Evolutionary conservation across 2,888 invertebrate genomes (phyloP).

Genomic region (Sminthurides aquaticus): DNA sequence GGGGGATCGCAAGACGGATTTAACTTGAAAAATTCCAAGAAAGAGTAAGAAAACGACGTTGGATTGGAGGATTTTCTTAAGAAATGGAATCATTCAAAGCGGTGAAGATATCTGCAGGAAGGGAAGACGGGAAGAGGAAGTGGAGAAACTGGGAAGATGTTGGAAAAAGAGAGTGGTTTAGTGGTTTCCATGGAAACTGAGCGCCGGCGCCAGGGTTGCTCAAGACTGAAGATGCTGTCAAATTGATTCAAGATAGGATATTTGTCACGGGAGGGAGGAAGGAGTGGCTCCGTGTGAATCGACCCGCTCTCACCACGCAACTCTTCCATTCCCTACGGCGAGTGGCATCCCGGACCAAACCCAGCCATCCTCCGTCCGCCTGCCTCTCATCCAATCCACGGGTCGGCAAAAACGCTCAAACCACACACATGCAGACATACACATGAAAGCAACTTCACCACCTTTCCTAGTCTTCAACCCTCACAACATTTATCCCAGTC

Average conservation of each 20-base stretch:
- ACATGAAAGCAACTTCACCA: not conserved
- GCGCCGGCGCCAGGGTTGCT: constrained; percentile 33
- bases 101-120: too few relatives aligned
- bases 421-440: constrained; percentile 4
- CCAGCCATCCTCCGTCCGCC: constrained; percentile 24
- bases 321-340: constrained; percentile 22
- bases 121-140: constrained; percentile 3
- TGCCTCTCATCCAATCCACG: constrained; percentile 27
- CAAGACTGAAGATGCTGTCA: constrained; percentile 25
- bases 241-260: constrained; percentile 26
- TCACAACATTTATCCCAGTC: too few relatives aligned
- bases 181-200: constrained; percentile 22
- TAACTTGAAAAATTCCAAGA: not conserved
- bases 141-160: not conserved
- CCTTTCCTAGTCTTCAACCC: not conserved
- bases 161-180: not conserved
- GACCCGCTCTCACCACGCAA: constrained; percentile 28
- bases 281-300: constrained; percentile 27
- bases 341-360: constrained; percentile 19
- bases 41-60: not conserved
- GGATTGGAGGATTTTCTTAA: not conserved
- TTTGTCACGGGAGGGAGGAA: constrained; percentile 32
- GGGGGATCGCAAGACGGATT: not conserved
- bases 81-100: too few relatives aligned
- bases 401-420: not conserved